Evolutionary conservation across 2,797 vertebrate genomes (phyloP).

Genomic region (Catostomus latipinnis): DNA sequence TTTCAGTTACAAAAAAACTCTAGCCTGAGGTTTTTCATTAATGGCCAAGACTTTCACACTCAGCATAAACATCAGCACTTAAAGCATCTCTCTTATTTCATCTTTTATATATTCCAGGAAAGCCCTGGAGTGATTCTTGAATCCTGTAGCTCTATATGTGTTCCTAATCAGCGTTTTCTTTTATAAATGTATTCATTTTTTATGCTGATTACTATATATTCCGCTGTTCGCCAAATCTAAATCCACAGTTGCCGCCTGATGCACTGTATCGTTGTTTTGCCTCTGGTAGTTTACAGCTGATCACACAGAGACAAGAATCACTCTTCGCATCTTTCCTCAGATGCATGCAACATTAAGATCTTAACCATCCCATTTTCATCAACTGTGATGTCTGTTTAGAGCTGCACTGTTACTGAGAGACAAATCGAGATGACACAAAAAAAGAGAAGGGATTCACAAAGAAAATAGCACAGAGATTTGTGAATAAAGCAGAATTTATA

Average conservation of each 20-base stretch:
- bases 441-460: not conserved
- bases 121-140: conserved; percentile 32
- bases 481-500: too few species aligned
- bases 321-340: too few species aligned
- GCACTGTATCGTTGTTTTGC: not conserved
- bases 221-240: conserved; percentile 8
- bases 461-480: too few species aligned
- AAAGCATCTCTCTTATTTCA: conserved; percentile 33
- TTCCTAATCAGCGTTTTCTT: conserved; percentile 33
- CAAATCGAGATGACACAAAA: conserved; percentile 11
- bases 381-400: not conserved
- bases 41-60: conserved; percentile 30
- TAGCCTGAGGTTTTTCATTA: conserved; percentile 39
- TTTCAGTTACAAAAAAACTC: conserved; percentile 20
- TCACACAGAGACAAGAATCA: too few species aligned
- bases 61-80: conserved; percentile 25
- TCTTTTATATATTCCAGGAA: conserved; percentile 41
- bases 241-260: conserved; percentile 6
- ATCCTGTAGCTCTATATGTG: not conserved
- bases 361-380: not conserved
- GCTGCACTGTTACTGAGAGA: conserved; percentile 25
- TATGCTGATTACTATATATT: not conserved
- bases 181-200: not conserved
- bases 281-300: too few species aligned
- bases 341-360: too few species aligned